Evolutionary conservation across 2,113 vertebrate genomes (phyloP), one percentile per base, ranked within the genome.

Genomic region (Zeus faber): DNA sequence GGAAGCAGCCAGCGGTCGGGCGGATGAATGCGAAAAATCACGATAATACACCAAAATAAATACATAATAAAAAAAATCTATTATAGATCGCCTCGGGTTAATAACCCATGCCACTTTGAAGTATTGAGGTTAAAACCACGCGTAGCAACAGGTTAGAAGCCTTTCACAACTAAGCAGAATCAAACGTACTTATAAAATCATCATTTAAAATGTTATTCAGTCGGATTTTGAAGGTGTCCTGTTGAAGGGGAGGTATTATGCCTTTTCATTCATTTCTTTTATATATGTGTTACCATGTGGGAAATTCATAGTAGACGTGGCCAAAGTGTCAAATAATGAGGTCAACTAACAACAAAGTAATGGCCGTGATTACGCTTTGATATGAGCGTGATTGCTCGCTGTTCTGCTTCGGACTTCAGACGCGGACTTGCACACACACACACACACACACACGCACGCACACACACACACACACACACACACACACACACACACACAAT

Each of bases 321-420:
- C n/a, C n/a, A n/a, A n/a, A n/a, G n/a, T n/a, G n/a, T n/a, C n/a
- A n/a, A n/a, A n/a, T n/a, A n/a, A n/a, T n/a, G n/a, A n/a, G n/a
- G n/a, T n/a, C n/a, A n/a, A n/a, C n/a, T n/a, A n/a, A n/a, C n/a
- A n/a, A n/a, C n/a, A n/a, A 6, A 8, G 9, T 13, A 11, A 35
- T 35, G 9, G 4, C 39, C 16, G 13, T 16, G n/a, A n/a, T 26
- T 4, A 22, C 46, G 65, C 75, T 83, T 87, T 86, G 84, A 89
- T 89, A 80, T 86, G 48, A 77, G 83, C 76, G 70, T 53, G 72
- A 85, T 86, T 85, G 74, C 27, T 60, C 71, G 76, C 73, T 86
- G 85, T 81, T 6, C 9, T 56, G 41, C 45, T 65, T 53, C 50
- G 70, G 47, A 29, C 14, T 16, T 8, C 8, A 62, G 65, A 59